Conservation (phyloP, 1,140 invertebrate genomes). For the Metaphire vulgaris region DNA sequence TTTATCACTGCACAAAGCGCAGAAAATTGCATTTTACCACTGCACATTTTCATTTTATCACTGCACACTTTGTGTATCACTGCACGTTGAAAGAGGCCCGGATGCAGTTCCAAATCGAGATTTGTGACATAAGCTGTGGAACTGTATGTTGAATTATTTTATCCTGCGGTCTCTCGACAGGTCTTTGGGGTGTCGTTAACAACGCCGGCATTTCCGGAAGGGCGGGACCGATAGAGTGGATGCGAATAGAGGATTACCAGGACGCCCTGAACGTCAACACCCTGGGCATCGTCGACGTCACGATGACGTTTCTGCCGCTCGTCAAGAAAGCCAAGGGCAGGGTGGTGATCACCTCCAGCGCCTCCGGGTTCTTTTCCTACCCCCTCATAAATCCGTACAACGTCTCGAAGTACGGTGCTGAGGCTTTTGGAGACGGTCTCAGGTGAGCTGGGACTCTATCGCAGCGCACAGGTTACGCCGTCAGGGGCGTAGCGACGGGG, state of each 20-base stretch:
- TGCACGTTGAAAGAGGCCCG: too few relatives aligned
- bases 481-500: too few relatives aligned
- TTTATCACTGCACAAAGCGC: too few relatives aligned
- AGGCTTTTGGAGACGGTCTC: not conserved
- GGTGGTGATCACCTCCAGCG: not conserved
- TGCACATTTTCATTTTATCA: too few relatives aligned
- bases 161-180: conserved; percentile 20
- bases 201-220: conserved; percentile 35
- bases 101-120: too few relatives aligned
- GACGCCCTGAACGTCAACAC: conserved; percentile 34
- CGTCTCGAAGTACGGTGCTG: not conserved
- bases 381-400: not conserved
- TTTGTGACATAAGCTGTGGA: too few relatives aligned
- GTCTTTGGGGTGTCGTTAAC: conserved; percentile 34
- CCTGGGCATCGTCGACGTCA: conserved; percentile 33
- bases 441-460: not conserved
- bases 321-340: conserved; percentile 32
- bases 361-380: not conserved
- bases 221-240: conserved; percentile 31
- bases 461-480: too few relatives aligned
- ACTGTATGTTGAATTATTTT: conserved; percentile 1
- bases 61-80: too few relatives aligned
- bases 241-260: conserved; percentile 33
- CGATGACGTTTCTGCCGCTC: conserved; percentile 32
- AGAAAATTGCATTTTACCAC: too few relatives aligned